Percentiles rank a stretch among this genome's conserved stretches.
These are phyloP conservation scores for Pantherophis guttatus DNA, from an alignment of 2,113 vertebrate species.

Conservation along the genomic window DNA sequence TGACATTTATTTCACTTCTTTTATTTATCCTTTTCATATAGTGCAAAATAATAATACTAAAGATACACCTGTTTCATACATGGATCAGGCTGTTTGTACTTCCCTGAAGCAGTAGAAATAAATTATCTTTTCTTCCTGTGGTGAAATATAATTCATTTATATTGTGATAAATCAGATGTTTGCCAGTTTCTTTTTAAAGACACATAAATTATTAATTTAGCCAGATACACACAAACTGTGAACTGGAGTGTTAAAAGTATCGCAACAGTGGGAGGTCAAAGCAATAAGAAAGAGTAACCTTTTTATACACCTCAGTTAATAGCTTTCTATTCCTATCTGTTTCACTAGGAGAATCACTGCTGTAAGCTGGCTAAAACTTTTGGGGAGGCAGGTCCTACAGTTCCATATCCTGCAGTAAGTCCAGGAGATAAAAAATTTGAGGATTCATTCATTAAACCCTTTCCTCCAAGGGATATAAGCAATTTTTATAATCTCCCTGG, in stretches of 20 bases:
- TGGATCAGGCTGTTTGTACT: neutral
- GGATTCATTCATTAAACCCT: conserved; percentile 34
- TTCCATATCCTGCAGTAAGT: neutral
- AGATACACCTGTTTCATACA: neutral
- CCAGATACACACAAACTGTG: conserved; percentile 10
- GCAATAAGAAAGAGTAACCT: conserved; percentile 36
- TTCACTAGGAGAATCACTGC: conserved; percentile 18
- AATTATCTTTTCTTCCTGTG: neutral
- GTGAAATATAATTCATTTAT: conserved; percentile 33
- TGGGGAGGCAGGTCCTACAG: neutral
- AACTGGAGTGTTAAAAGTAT: conserved; percentile 35
- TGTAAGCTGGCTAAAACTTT: neutral
- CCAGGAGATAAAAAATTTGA: conserved; percentile 28
- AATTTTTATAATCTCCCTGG: conserved; percentile 30
- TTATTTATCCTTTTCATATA: neutral
- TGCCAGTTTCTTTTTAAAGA: neutral
- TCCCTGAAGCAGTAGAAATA: conserved; percentile 15
- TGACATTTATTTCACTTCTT: neutral
- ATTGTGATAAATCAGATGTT: conserved; percentile 23
- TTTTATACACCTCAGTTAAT: conserved; percentile 37
- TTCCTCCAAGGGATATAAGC: conserved; percentile 10
- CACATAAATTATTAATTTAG: conserved; percentile 49
- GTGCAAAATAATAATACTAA: neutral
- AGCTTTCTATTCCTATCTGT: conserved; percentile 20
- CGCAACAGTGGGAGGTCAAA: conserved; percentile 30